Conservation (phyloP, 2,888 invertebrate genomes). For the Sisyra terminalis region DNA sequence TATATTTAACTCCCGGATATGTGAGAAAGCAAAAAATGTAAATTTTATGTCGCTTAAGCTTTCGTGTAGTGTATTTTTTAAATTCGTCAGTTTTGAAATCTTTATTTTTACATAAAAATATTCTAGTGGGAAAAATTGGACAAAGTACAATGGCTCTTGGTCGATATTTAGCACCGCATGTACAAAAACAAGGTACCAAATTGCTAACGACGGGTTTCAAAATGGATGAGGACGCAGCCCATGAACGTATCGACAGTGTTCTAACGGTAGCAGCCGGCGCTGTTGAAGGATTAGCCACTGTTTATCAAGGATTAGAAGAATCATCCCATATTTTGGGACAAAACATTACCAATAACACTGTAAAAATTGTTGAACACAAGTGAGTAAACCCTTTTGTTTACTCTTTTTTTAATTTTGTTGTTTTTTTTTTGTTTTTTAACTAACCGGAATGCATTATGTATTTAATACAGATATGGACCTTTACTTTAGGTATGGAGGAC, state of each 20-base stretch:
- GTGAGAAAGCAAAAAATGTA: no score
- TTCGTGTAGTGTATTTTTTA: no score
- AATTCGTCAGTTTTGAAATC: no score
- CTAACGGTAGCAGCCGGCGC: conserved; percentile 54
- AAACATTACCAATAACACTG: conserved; percentile 52
- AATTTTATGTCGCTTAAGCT: no score
- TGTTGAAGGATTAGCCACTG: conserved; percentile 49
- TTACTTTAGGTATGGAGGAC: conserved; percentile 43
- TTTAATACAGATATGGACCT: neutral
- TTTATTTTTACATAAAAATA: neutral
- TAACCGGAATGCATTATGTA: neutral
- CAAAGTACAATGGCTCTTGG: conserved; percentile 49
- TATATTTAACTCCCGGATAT: no score
- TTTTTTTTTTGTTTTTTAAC: conserved; percentile 1
- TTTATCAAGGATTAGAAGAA: conserved; percentile 51
- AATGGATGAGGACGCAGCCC: conserved; percentile 34
- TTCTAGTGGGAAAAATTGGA: conserved; percentile 38
- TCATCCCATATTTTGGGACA: conserved; percentile 48
- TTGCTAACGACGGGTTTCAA: conserved; percentile 37
- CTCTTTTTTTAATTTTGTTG: conserved; percentile 3
- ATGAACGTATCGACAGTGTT: conserved; percentile 36
- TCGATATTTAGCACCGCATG: conserved; percentile 46
- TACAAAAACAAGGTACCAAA: conserved; percentile 43
- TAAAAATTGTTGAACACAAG: conserved; percentile 56
- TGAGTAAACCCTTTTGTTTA: conserved; percentile 23